These are phyloP conservation scores for Ictalurus furcatus DNA, from an alignment of 2,113 vertebrate genomes.

Conservation along the genomic window DNA sequence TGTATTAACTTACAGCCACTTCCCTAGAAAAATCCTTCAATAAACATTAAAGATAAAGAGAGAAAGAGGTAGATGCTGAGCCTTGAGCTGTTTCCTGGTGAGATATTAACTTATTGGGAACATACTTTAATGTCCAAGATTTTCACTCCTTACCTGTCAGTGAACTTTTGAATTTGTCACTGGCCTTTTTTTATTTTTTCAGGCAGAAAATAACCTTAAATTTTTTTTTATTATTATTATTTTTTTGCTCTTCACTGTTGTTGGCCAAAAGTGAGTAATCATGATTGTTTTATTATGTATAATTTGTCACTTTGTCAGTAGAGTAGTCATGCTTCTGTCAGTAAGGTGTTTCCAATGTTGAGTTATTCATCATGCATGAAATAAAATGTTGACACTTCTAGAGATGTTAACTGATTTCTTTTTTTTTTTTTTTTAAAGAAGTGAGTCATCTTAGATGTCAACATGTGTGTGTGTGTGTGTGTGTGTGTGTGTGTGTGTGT, in stretches of 20 bases:
- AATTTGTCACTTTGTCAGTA: neutral
- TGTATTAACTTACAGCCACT: conserved; percentile 16
- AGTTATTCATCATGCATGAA: neutral
- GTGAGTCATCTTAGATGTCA: neutral
- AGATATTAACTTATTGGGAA: conserved; percentile 47
- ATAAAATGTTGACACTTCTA: neutral
- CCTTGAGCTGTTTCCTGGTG: conserved; percentile 29
- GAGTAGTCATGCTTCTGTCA: neutral
- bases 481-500: conserved; percentile 12
- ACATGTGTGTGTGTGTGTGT: neutral
- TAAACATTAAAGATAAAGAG: conserved; percentile 8
- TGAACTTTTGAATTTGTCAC: neutral
- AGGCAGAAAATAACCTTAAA: neutral
- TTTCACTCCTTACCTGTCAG: neutral
- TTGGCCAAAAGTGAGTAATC: neutral
- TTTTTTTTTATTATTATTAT: neutral
- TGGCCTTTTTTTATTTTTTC: neutral
- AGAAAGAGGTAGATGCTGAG: conserved; percentile 10
- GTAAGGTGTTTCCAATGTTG: neutral
- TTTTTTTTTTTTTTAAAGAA: neutral
- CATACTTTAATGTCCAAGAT: neutral
- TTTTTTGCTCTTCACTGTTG: neutral
- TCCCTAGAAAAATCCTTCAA: neutral
- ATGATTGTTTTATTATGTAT: neutral
- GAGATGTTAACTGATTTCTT: neutral